These are phyloP conservation scores for Sebastes umbrosus DNA, from an alignment of 2,797 vertebrate species.

Conservation along the genomic window DNA sequence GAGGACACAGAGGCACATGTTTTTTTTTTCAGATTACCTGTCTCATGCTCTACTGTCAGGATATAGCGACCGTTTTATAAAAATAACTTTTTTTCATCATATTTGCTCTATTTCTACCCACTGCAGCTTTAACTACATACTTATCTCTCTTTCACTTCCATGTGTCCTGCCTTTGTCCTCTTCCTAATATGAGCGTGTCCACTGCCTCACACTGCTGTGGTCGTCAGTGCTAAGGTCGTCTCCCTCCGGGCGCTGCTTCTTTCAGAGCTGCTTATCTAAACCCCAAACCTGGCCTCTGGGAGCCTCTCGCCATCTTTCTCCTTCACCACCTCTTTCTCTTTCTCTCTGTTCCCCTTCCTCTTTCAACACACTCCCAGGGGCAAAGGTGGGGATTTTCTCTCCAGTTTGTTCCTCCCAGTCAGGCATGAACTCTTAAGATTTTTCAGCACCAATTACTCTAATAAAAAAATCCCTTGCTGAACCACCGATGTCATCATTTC, in stretches of 20 bases:
- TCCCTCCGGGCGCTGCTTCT: constrained; percentile 43
- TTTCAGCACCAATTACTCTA: constrained; percentile 63
- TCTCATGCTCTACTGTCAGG: too few species aligned
- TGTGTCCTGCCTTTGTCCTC: constrained; percentile 31
- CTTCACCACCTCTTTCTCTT: constrained; percentile 20
- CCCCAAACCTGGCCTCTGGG: constrained; percentile 48
- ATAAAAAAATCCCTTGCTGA: constrained; percentile 34
- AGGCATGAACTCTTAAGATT: constrained; percentile 43
- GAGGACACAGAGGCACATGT: too few species aligned
- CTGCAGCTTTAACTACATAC: too few species aligned
- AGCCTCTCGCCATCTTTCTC: constrained; percentile 35
- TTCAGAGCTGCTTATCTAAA: constrained; percentile 66
- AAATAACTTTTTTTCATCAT: too few species aligned
- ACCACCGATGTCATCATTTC: constrained; percentile 41
- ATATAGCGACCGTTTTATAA: too few species aligned
- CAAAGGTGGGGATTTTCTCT: constrained; percentile 34
- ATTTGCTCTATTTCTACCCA: too few species aligned
- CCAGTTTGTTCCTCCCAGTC: constrained; percentile 46
- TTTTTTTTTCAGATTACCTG: too few species aligned
- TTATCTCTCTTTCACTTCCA: not conserved
- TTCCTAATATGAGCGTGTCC: constrained; percentile 15
- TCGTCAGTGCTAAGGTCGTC: constrained; percentile 40
- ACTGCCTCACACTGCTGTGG: constrained; percentile 26
- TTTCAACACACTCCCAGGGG: constrained; percentile 9
- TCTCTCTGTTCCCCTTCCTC: not conserved